Evolutionary conservation across 2,797 vertebrate species (phyloP), one percentile per base, ranked within the genome.

Genomic region (Melanotaenia trifasciata): DNA sequence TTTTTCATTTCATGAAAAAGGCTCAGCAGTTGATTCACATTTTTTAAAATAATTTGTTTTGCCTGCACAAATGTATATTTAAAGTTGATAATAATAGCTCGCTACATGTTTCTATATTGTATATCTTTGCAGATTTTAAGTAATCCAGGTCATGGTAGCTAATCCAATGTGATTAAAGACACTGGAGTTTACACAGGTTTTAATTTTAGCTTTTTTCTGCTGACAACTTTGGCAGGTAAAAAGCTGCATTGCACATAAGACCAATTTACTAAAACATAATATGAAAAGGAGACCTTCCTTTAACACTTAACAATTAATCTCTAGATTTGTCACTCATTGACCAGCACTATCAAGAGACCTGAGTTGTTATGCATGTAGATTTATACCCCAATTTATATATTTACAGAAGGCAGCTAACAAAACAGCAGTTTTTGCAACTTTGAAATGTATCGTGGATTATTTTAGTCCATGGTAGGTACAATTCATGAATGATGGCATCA

Each of bases 1-100:
- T 59, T 28, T 13, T 38, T 8, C 2, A 59, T 65, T 75, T 70
- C 53, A 60, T 28, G 65, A 84, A 63, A 58, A 79, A 84, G 65
- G 60, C 53, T 57, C 38, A 11, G 64, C 33, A 28, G 50, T 77
- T 74, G 16, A 45, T 59, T 80, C 7, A 14, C 40, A 18, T 33
- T 22, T 36, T 24, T 69, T 72, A 8, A 56, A 60, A 57, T 14
- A 18, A 65, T 65, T 45, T 14, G 22, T 22, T 13, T 26, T 18
- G 6, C 26, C 5, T 28, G 43, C 18, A 12, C 43, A 45, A 0
- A 51, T 60, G 22, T 40, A 9, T 38, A 18, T 61, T 40, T 56
- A 3, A 56, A 57, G 20, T 14, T 2, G 26, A 24, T 22, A 26
- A 30, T 51, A 26, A 24, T 20, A 51, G 13, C 43, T 50, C 56